A percentile compares a stretch with the other conserved stretches of the same genome.
These are phyloP conservation scores for Syrphus vitripennis DNA, from an alignment of 2,888 invertebrate species.

Conservation along the genomic window DNA sequence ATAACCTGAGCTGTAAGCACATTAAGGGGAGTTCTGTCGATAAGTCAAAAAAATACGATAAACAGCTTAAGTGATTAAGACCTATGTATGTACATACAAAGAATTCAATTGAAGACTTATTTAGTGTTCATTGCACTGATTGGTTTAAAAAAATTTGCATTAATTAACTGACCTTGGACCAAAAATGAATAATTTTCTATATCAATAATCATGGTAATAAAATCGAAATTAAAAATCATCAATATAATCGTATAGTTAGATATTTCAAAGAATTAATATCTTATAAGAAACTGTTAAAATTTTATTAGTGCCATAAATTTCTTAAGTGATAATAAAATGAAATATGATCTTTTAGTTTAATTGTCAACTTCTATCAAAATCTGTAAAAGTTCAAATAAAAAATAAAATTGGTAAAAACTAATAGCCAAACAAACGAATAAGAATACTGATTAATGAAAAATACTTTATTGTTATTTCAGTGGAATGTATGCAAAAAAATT, in stretches of 20 bases:
- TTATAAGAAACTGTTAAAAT: background rate
- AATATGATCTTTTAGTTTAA: background rate
- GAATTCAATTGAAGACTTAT: background rate
- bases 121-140: slow-evolving; percentile 33
- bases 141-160: slow-evolving; percentile 5
- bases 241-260: background rate
- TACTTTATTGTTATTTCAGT: too few relatives aligned
- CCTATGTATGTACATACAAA: background rate
- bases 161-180: background rate
- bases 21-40: background rate
- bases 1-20: background rate
- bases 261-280: background rate
- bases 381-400: too few relatives aligned
- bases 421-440: too few relatives aligned
- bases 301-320: background rate
- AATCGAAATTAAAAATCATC: background rate
- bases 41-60: background rate
- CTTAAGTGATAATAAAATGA: background rate
- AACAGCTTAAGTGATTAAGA: background rate
- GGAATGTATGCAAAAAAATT: too few relatives aligned
- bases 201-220: background rate
- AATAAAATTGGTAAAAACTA: too few relatives aligned
- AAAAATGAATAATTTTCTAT: background rate
- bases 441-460: too few relatives aligned
- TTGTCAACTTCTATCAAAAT: too few relatives aligned